Conservation (phyloP, 2,113 vertebrate genomes). For the Laticauda laticaudata region DNA sequence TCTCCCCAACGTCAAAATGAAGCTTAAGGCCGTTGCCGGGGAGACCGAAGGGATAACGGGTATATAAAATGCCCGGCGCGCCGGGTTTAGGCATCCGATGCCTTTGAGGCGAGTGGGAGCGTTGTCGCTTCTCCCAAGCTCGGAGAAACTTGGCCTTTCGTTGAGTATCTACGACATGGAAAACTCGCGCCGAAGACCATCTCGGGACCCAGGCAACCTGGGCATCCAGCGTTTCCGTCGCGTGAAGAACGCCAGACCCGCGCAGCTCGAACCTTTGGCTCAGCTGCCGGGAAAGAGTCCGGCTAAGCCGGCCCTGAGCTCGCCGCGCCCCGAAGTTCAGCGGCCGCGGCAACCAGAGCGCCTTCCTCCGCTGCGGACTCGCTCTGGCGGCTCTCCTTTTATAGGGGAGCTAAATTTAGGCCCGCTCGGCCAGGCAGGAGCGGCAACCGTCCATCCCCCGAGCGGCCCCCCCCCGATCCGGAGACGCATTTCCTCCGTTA, state of each 20-base stretch:
- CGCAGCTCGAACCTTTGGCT: not conserved
- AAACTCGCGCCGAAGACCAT: not conserved
- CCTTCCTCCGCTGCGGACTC: slow-evolving; percentile 32
- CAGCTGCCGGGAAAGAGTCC: slow-evolving; percentile 22
- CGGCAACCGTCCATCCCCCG: not conserved
- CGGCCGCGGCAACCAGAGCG: not conserved
- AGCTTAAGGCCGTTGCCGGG: not conserved
- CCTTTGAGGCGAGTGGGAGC: not conserved
- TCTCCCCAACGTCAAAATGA: not conserved
- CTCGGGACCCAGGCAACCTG: not conserved
- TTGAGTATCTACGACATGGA: not conserved
- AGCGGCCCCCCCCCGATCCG: slow-evolving; percentile 61
- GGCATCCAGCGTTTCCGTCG: not conserved
- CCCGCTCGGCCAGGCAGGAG: slow-evolving; percentile 46
- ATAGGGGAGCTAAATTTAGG: slow-evolving; percentile 87
- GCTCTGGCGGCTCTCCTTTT: slow-evolving; percentile 69
- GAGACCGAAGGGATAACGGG: not conserved
- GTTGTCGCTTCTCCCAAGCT: not conserved
- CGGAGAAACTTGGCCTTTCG: not conserved
- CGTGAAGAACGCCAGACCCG: slow-evolving; percentile 32
- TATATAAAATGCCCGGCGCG: not conserved
- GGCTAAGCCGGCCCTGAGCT: slow-evolving; percentile 10
- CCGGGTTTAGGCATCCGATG: not conserved
- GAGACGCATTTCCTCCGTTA: slow-evolving; percentile 85
- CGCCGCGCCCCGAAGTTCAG: slow-evolving; percentile 29